A percentile compares a stretch with the other conserved stretches of the same genome.
Evolutionary conservation across 2,113 vertebrate species (phyloP).

Genomic region (Anarhynchus alexandrinus): DNA sequence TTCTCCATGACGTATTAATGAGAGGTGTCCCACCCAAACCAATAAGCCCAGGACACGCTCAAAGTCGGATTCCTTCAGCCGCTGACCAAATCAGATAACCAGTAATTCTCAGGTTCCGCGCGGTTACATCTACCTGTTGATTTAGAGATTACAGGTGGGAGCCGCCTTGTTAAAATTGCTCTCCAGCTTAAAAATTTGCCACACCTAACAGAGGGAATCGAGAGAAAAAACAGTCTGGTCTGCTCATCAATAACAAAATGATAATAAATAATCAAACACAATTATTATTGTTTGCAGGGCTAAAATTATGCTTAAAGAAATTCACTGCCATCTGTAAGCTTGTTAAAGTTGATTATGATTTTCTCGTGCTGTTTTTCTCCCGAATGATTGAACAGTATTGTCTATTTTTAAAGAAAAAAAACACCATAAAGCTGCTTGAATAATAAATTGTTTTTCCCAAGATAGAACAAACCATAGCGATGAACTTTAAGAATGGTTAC

Average conservation of each 20-base stretch:
- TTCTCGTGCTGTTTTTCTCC: background rate
- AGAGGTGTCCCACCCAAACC: background rate
- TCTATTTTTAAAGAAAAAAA: conserved; percentile 28
- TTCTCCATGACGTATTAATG: background rate
- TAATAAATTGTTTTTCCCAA: conserved; percentile 26
- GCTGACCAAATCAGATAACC: background rate
- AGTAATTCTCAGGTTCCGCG: background rate
- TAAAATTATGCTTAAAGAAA: conserved; percentile 33
- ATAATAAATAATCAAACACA: background rate
- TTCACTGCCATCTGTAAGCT: conserved; percentile 25
- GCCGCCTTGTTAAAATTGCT: background rate
- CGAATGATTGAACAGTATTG: background rate
- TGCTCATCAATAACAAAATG: background rate
- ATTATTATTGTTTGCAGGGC: background rate
- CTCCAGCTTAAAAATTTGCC: background rate
- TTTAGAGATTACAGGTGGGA: conserved; percentile 3
- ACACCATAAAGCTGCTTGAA: background rate
- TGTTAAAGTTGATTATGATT: background rate
- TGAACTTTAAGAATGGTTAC: conserved; percentile 22
- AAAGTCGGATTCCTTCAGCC: background rate
- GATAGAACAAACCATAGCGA: conserved; percentile 8
- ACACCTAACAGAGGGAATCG: background rate
- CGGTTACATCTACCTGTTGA: background rate
- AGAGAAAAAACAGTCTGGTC: background rate
- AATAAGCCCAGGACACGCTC: background rate